Base-by-base conservation (phyloP, 1,140 invertebrate genomes). In the Brachystomella parvula region DNA sequence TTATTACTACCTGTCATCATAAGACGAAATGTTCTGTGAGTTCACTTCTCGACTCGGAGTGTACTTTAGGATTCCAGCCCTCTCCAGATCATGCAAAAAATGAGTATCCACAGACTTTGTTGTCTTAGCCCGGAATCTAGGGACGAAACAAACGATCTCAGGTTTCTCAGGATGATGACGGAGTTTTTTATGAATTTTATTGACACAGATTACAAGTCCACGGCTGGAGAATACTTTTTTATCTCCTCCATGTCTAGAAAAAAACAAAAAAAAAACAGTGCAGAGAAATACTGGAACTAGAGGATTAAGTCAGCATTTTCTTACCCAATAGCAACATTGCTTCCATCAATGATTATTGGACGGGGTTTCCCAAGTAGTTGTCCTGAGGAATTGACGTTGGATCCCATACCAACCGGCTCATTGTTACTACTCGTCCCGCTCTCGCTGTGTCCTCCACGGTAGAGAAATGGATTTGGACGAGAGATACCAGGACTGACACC, bases 1-100 rank as follows among this genome's bases (percentile, higher is more conserved):
- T n/a, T n/a, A n/a, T n/a, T n/a, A n/a, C n/a, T 95, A 98, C 28
- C 92, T 81, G 77, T 96, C 94, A 77, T 99, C 96, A 77, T 99
- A 97, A 76, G 95, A 97, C 0, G 95, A 88, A 75, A 97, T 88
- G 1, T 94, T 82, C 75, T 92, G 91, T 0, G 90, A 90, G 21
- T 87, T 89, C 0, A 96, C 85, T 47, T 91, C 83, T 47, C 95
- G 82, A n/a, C 92, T 93, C 1, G 96, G 96, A 1, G 96, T 98
- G 78, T 95, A 98, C 12, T 95, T 90, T 30, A 98, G 78, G 15
- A 89, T 78, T n/a, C 90, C 82, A 68, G 96, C 90, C 58, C 85
- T 83, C 79, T 98, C 94, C 33, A 99, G 81, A 75, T 96, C 86
- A 6, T 86, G 83, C 1, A 99, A 81, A 33, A 96, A 87, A 67